phyloP scores from a whole-genome alignment of 2,888 invertebrate species.

The Lochmaea crataegi region DNA sequence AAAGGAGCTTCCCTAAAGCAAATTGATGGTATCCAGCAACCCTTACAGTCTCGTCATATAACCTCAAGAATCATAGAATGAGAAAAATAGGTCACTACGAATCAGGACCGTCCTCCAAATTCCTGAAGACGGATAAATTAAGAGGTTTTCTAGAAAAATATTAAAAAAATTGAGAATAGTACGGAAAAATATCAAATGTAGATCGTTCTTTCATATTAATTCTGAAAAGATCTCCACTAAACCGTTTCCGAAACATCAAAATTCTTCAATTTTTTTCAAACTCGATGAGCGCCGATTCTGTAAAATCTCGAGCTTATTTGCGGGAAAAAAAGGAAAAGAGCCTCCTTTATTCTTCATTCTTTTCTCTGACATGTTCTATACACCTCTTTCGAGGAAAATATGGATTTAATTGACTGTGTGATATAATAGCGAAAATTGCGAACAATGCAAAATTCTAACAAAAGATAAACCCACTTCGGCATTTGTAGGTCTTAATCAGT shows the following conservation, averaged over 20 bases:
- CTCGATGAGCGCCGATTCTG: too few species aligned
- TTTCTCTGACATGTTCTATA: not conserved
- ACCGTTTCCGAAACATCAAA: too few species aligned
- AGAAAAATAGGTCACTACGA: conserved; percentile 8
- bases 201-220: too few species aligned
- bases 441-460: not conserved
- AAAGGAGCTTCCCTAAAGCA: not conserved
- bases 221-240: too few species aligned
- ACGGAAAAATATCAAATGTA: too few species aligned
- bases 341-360: too few species aligned
- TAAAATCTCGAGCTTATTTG: too few species aligned
- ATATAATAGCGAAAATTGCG: not conserved
- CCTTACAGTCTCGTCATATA: not conserved
- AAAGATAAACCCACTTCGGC: not conserved
- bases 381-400: conserved; percentile 3
- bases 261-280: too few species aligned
- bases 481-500: too few species aligned
- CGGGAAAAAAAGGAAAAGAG: too few species aligned
- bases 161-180: not conserved
- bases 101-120: not conserved
- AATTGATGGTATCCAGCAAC: not conserved
- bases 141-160: not conserved
- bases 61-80: not conserved
- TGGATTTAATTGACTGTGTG: conserved; percentile 6
- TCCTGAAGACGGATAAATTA: not conserved